phyloP scores from a whole-genome alignment of 1,140 invertebrate species.

The Drepana arcuata region DNA sequence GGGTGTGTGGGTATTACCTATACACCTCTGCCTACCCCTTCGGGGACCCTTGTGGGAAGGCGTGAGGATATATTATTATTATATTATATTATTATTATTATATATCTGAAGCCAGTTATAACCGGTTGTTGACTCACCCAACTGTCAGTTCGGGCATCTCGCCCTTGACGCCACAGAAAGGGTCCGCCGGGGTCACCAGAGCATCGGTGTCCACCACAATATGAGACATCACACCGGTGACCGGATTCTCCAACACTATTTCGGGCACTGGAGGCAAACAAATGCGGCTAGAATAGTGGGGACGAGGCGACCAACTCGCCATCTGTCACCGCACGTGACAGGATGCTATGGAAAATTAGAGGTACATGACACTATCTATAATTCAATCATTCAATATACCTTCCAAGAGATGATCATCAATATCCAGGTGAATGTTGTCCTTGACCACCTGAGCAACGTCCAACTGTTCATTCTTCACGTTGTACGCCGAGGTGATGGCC shows the following conservation, averaged over 20 bases:
- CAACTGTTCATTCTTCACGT: constrained; percentile 41
- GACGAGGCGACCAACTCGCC: no score
- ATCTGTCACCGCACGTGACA: no score
- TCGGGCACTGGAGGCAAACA: constrained; percentile 35
- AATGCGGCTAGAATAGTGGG: no score
- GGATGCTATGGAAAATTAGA: not conserved
- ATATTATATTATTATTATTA: no score
- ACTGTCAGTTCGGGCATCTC: constrained; percentile 28
- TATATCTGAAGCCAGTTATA: no score
- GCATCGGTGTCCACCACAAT: constrained; percentile 36
- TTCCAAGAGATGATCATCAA: constrained; percentile 38
- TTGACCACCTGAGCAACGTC: constrained; percentile 33
- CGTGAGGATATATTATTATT: no score
- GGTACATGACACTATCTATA: not conserved
- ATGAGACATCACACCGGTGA: constrained; percentile 40
- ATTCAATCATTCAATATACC: constrained; percentile 15
- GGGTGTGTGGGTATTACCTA: no score
- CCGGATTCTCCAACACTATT: constrained; percentile 36
- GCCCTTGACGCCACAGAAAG: constrained; percentile 14
- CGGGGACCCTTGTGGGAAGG: no score
- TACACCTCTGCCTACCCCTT: no score
- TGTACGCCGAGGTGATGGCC: constrained; percentile 13
- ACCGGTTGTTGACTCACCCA: no score
- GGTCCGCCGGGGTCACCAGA: constrained; percentile 12
- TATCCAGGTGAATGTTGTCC: constrained; percentile 38